Percentiles rank a stretch among this genome's conserved stretches.
These are phyloP conservation scores for Teinopalpus imperialis DNA, from an alignment of 2,888 invertebrate genomes.

Conservation along the genomic window DNA sequence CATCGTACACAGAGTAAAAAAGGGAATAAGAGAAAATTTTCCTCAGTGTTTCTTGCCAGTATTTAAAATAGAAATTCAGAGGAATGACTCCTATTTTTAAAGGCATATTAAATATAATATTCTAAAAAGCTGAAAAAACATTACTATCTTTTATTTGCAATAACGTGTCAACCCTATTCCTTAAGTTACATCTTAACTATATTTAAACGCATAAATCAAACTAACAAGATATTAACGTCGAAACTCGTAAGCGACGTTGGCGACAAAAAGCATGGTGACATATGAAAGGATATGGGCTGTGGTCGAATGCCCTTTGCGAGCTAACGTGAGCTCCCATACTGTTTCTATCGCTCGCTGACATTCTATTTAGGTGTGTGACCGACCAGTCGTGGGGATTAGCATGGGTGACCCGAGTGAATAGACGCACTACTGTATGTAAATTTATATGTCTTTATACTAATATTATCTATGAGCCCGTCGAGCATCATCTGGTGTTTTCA, in stretches of 20 bases:
- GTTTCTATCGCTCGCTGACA: slow-evolving; percentile 39
- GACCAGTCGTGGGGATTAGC: slow-evolving; percentile 41
- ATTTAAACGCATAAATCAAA: slow-evolving; percentile 68
- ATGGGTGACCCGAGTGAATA: slow-evolving; percentile 33
- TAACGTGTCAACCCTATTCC: slow-evolving; percentile 25
- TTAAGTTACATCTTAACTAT: slow-evolving; percentile 36
- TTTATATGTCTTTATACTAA: neutral
- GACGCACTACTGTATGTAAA: neutral
- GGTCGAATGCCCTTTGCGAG: slow-evolving; percentile 53
- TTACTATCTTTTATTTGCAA: neutral
- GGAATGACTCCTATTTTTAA: too few relatives aligned
- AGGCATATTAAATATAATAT: too few relatives aligned
- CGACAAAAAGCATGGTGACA: slow-evolving; percentile 67
- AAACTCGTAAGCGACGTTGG: slow-evolving; percentile 43
- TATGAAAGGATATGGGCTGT: slow-evolving; percentile 56
- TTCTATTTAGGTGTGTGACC: slow-evolving; percentile 40
- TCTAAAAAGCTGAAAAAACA: too few relatives aligned
- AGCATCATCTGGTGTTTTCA: too few relatives aligned
- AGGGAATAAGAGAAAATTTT: too few relatives aligned
- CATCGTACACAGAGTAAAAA: too few relatives aligned
- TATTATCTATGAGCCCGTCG: too few relatives aligned
- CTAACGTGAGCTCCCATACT: slow-evolving; percentile 28
- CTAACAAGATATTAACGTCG: slow-evolving; percentile 64
- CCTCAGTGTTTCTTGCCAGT: too few relatives aligned
- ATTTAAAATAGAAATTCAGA: too few relatives aligned